Percentiles rank a stretch among this genome's conserved stretches.
phyloP scores from a whole-genome alignment of 2,888 invertebrate species.

The Drosophila austrosaltans region DNA sequence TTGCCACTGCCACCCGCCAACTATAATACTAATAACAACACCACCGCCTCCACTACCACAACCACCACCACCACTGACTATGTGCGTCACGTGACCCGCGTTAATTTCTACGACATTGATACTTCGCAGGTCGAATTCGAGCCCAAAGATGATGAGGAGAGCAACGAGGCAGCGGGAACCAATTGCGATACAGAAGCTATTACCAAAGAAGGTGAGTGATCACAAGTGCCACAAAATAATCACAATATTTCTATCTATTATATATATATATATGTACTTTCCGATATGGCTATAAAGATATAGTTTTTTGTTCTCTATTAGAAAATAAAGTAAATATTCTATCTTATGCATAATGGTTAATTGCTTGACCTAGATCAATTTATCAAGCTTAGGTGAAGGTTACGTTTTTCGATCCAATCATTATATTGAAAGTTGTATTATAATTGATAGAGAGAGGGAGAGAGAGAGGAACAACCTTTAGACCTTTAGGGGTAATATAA shows the following conservation, averaged over 20 bases:
- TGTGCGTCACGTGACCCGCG: conserved; percentile 84
- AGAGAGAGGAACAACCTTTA: background rate
- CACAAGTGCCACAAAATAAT: too few relatives aligned
- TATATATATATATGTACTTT: too few relatives aligned
- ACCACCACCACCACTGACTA: conserved; percentile 72
- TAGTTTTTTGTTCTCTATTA: too few relatives aligned
- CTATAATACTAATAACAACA: conserved; percentile 43
- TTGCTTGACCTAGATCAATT: too few relatives aligned
- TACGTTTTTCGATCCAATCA: too few relatives aligned
- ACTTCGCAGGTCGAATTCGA: conserved; percentile 85
- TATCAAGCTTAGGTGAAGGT: too few relatives aligned
- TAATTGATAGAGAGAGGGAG: background rate
- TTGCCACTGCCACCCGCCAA: conserved; percentile 36
- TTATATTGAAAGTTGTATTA: background rate
- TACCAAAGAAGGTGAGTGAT: conserved; percentile 92
- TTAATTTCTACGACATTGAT: conserved; percentile 84
- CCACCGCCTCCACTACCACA: conserved; percentile 58
- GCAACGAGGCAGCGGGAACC: conserved; percentile 87
- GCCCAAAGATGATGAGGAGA: conserved; percentile 85
- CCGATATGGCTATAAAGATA: too few relatives aligned
- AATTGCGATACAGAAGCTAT: conserved; percentile 92
- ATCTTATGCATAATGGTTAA: too few relatives aligned
- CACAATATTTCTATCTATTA: too few relatives aligned
- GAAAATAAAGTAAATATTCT: too few relatives aligned
- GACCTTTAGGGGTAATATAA: background rate